These are phyloP conservation scores for Opisthograptis luteolata DNA, from an alignment of 2,888 invertebrate species.

Conservation along the genomic window DNA sequence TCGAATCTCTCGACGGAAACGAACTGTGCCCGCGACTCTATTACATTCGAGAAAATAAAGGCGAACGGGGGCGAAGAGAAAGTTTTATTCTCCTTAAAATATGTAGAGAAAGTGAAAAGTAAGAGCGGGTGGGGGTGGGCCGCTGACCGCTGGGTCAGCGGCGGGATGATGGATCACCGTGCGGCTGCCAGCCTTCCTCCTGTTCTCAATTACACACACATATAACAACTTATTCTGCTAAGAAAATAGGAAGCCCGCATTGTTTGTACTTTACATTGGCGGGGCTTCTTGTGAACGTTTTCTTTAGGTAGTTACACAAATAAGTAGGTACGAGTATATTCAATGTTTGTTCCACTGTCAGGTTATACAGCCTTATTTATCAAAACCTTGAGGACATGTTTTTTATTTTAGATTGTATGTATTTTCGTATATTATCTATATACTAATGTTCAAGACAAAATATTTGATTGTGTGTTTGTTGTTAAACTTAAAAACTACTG, in stretches of 20 bases:
- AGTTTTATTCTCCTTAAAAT: constrained; percentile 84
- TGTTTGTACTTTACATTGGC: constrained; percentile 31
- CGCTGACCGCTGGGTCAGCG: constrained; percentile 80
- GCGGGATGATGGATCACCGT: constrained; percentile 84
- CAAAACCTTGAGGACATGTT: too few species aligned
- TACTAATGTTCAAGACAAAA: too few species aligned
- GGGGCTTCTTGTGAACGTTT: constrained; percentile 15
- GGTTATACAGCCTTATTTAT: too few species aligned
- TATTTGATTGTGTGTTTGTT: too few species aligned
- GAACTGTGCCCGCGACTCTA: constrained; percentile 58
- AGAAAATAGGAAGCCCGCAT: constrained; percentile 36
- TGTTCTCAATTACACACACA: constrained; percentile 79
- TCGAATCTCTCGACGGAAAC: constrained; percentile 54
- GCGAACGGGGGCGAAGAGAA: constrained; percentile 70
- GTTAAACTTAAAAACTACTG: too few species aligned
- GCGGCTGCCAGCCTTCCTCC: constrained; percentile 67
- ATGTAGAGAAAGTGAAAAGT: constrained; percentile 85
- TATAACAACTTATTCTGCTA: constrained; percentile 37
- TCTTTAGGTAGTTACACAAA: constrained; percentile 10
- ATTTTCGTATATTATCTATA: too few species aligned
- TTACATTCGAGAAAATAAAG: constrained; percentile 74
- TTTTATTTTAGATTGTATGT: too few species aligned
- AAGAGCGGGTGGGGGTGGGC: constrained; percentile 69
- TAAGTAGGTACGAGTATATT: not conserved
- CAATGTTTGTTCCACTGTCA: too few species aligned